phyloP scores from a whole-genome alignment of 2,797 vertebrate genomes.

The Falco concolor region DNA sequence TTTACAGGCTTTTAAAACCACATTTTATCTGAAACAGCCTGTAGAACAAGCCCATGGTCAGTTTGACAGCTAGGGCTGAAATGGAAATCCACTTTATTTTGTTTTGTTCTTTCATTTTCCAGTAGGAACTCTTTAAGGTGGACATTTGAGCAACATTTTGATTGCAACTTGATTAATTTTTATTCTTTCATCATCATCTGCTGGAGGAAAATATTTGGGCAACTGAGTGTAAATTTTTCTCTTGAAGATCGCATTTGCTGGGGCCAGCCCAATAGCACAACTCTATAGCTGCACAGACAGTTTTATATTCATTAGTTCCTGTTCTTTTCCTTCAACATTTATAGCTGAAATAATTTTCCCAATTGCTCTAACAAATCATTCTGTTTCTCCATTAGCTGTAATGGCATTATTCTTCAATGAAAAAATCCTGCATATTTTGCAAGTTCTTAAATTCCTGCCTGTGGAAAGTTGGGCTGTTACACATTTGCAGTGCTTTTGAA shows the following conservation, averaged over 20 bases:
- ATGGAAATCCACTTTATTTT: neutral
- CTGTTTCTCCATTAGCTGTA: neutral
- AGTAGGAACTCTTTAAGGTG: neutral
- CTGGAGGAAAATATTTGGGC: neutral
- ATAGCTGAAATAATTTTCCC: neutral
- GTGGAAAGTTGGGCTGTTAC: neutral
- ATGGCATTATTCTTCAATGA: neutral
- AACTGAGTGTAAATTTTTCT: neutral
- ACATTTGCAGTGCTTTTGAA: neutral
- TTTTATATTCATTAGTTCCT: conserved; percentile 9
- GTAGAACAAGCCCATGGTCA: neutral
- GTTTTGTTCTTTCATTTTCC: neutral
- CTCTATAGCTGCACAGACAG: neutral
- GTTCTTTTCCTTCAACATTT: neutral
- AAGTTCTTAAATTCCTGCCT: neutral
- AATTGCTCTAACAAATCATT: conserved; percentile 4
- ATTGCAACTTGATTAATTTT: neutral
- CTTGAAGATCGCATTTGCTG: neutral
- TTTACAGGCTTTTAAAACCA: neutral
- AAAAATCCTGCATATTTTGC: neutral
- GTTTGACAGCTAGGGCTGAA: neutral
- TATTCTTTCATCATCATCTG: neutral
- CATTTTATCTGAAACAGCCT: neutral
- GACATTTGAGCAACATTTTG: neutral
- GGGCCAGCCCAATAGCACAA: neutral